Evolutionary conservation across 2,113 vertebrate species (phyloP), one percentile per base, ranked within the genome.

Genomic region (Etheostoma cragini): DNA sequence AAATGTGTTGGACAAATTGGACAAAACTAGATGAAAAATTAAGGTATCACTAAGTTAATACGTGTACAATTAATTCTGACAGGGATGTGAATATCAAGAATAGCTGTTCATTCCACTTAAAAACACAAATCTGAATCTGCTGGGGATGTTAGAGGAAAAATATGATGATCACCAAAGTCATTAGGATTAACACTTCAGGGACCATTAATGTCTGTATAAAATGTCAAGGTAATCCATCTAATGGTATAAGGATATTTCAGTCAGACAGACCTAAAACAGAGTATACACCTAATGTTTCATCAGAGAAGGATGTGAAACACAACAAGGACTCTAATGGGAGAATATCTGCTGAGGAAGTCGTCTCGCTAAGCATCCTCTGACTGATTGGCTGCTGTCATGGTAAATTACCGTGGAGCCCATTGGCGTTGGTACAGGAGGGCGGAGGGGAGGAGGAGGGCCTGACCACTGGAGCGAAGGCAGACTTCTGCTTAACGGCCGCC

Each of bases 401-500:
- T 46, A 21, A 84, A 94, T 92, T 94, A 99, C 98, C 98, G 98
- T 98, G 98, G 93, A 99, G 97, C 88, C 97, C 97, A 83, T 98
- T 99, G 96, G 97, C 96, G 95, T 97, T 98, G 96, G 96, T 99
- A 93, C 98, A 99, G 90, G 97, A 97, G 86, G 98, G 97, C 47
- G 98, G 97, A 11, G 98, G 98, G 57, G 98, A 99, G 30, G 97
- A 97, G 64, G 98, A 97, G 38, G 98, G 98, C 93, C 98, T 96
- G 92, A 99, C 97, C 0, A 99, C 98, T 0, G 98, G 98, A 1
- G 98, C 98, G 8, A 99, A 99, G 73, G 98, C 98, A 3, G 98
- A 99, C 96, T 99, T 99, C 96, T 99, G 98, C 87, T 99, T 99
- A 89, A 99, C 98, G 1, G 98, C 98, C 5, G 98, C 97, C 3